A percentile compares a stretch with the other conserved stretches of the same genome.
Conservation (phyloP, 2,888 invertebrate species). For the Callosobruchus maculatus region DNA sequence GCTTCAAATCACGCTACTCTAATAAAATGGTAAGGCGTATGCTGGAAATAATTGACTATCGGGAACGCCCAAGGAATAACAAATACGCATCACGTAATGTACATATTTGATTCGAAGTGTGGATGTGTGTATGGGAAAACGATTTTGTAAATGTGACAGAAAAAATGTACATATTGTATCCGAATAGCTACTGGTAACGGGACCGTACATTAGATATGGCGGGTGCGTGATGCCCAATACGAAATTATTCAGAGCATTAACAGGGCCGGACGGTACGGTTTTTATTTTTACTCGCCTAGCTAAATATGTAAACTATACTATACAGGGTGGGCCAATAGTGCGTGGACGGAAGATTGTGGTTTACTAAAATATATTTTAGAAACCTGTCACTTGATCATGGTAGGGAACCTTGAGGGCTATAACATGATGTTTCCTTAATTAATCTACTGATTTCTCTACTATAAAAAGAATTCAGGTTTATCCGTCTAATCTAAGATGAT, state of each 20-base stretch:
- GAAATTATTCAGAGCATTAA: not conserved
- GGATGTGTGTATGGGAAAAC: constrained; percentile 35
- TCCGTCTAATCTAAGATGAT: too few relatives aligned
- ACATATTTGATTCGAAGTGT: constrained; percentile 37
- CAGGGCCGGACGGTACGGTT: not conserved
- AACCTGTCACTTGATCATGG: too few relatives aligned
- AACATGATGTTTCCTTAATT: too few relatives aligned
- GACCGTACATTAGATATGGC: not conserved
- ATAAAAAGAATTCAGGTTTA: too few relatives aligned
- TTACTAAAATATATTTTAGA: too few relatives aligned
- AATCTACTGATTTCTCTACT: too few relatives aligned
- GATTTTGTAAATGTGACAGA: constrained; percentile 44
- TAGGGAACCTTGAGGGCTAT: too few relatives aligned
- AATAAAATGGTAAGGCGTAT: constrained; percentile 42
- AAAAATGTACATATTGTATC: constrained; percentile 21
- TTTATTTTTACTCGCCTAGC: too few relatives aligned
- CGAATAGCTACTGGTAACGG: not conserved
- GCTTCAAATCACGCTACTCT: constrained; percentile 44
- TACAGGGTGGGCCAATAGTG: too few relatives aligned
- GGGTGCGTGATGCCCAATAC: not conserved
- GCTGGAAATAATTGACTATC: constrained; percentile 37
- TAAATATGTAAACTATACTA: too few relatives aligned
- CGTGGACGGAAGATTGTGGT: too few relatives aligned
- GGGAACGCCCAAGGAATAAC: constrained; percentile 37
- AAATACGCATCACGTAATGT: constrained; percentile 35